Evolutionary conservation across 2,113 vertebrate genomes (phyloP).

Genomic region (Seriola aureovittata): DNA sequence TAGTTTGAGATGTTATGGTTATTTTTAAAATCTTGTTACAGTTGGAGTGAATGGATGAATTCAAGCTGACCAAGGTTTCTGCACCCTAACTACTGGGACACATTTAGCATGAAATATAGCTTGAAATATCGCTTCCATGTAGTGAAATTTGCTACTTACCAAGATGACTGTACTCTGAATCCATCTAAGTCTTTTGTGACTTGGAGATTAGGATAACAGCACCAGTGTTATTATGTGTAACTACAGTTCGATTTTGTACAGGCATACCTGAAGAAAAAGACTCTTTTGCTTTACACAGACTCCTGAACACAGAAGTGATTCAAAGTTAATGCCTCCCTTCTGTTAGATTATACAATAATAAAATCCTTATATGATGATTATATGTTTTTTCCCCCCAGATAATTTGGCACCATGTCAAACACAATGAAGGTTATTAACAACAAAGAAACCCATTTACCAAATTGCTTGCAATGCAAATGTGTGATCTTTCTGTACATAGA

Average conservation of each 20-base stretch:
- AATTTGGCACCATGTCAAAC: constrained; percentile 24
- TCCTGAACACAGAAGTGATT: constrained; percentile 19
- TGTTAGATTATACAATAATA: neutral
- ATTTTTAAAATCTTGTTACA: neutral
- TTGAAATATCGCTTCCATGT: neutral
- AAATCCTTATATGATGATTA: constrained; percentile 1
- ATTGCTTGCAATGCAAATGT: constrained; percentile 36
- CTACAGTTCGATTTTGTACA: constrained; percentile 25
- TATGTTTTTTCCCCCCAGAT: neutral
- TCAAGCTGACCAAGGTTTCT: constrained; percentile 4
- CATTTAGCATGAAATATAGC: constrained; percentile 14
- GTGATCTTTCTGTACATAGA: constrained; percentile 13
- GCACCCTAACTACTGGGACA: neutral
- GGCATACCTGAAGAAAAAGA: neutral
- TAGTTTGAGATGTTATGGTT: neutral
- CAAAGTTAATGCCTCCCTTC: constrained; percentile 17
- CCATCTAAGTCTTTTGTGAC: constrained; percentile 1
- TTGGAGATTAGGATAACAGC: constrained; percentile 5
- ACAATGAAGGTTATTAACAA: constrained; percentile 42
- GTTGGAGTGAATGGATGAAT: neutral
- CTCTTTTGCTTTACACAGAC: constrained; percentile 19
- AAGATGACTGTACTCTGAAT: neutral
- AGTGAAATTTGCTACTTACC: neutral
- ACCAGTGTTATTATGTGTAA: constrained; percentile 26
- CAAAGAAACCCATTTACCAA: constrained; percentile 38